Evolutionary conservation across 2,888 invertebrate species (phyloP).

Genomic region (Netelia virgata): DNA sequence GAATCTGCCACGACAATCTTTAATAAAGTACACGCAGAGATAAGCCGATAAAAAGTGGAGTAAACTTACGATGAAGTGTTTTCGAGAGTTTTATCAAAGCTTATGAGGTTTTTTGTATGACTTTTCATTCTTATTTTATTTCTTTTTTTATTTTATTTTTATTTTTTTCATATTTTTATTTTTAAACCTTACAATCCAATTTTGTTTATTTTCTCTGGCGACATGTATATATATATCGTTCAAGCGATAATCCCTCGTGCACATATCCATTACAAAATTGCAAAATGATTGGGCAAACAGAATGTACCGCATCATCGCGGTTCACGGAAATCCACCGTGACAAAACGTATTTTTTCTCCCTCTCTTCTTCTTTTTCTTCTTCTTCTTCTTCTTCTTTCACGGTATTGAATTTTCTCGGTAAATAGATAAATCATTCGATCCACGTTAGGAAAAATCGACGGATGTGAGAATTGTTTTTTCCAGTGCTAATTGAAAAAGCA

Average conservation of each 20-base stretch:
- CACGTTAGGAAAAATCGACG: not conserved
- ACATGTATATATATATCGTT: conserved; percentile 1
- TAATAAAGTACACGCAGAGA: conserved; percentile 6
- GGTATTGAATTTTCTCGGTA: conserved; percentile 1
- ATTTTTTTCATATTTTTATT: not conserved
- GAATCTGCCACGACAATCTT: conserved; percentile 4
- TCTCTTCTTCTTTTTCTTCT: not conserved
- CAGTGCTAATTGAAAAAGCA: not conserved
- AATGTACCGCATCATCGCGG: conserved; percentile 22
- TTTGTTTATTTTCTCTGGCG: not conserved
- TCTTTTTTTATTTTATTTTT: not conserved
- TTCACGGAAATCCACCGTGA: not conserved
- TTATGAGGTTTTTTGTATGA: not conserved
- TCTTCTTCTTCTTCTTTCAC: not conserved
- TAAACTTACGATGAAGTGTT: not conserved
- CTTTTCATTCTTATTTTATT: not conserved
- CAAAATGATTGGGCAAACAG: conserved; percentile 4
- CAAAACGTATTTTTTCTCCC: not conserved
- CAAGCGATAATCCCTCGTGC: conserved; percentile 2
- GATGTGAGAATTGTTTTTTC: not conserved
- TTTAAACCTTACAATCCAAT: not conserved
- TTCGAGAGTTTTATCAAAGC: conserved; percentile 16
- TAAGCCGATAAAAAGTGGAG: conserved; percentile 43
- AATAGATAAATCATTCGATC: not conserved
- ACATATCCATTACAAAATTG: not conserved